Base-by-base conservation (phyloP, 1,140 invertebrate species). In the Solenopsis fugax region DNA sequence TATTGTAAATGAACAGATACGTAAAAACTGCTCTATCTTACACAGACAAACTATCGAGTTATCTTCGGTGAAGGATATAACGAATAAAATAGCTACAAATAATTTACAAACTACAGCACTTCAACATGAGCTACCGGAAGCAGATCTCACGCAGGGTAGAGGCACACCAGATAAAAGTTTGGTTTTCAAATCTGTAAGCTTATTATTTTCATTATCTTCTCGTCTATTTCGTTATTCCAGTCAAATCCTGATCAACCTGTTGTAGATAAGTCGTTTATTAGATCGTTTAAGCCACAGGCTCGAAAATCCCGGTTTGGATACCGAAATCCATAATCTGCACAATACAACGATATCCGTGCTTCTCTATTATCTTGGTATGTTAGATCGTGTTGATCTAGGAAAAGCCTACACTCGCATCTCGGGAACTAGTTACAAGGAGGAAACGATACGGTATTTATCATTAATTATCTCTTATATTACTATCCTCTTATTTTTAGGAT, bases 391-490 rank as follows among this genome's bases (percentile, higher is more conserved):
- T 21, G 94, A 95, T 91, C 91, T 95, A 48, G 91, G 90, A 89
- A 84, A 77, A n/a, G 92, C 93, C 7, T 95, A 94, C 34, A 93
- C 93, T 60, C 93, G 92, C 64, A 95, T 95, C 67, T 95, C 94
- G 16, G 95, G 95, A 67, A 95, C 95, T 58, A 95, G 94, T 91
- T 95, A 95, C 52, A 95, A 94, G 87, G 94, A 95, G 88, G 95
- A 95, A 90, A 95, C 95, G 54, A 92, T 95, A 65, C 92, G 94
- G 94, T 94, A 73, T 6, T 24, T 6, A 67, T 67, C 24, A 29
- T 58, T 52, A 58, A 64, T 72, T 41, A 67, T 50, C 1, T 13
- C 37, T 75, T 76, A 34, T 45, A 21, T 41, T 13, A 18, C 29
- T 29, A 24, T 76, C 29, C 16, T 1, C 41, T 41, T 50, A 29